These are phyloP conservation scores for Phrynocephalus vlangalii DNA, from an alignment of 2,797 vertebrate species.

Conservation along the genomic window DNA sequence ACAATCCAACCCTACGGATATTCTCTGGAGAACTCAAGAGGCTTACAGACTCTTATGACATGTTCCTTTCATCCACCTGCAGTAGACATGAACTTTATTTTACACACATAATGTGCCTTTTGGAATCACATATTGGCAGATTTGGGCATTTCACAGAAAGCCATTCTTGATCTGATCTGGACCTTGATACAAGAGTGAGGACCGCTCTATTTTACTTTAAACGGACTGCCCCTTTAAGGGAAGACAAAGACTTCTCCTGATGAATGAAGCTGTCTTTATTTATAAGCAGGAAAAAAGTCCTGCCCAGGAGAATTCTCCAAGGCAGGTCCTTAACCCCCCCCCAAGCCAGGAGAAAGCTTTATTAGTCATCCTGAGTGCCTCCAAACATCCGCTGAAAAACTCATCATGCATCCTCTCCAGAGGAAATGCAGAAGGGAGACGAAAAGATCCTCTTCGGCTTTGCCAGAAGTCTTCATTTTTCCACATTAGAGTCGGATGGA, in stretches of 20 bases:
- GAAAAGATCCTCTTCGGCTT: background rate
- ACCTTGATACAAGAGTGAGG: background rate
- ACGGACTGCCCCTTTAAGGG: background rate
- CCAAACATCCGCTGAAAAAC: slow-evolving; percentile 1
- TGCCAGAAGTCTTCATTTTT: background rate
- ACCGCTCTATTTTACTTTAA: background rate
- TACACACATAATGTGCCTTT: too few relatives aligned
- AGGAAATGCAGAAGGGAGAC: slow-evolving; percentile 1
- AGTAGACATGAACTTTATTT: too few relatives aligned
- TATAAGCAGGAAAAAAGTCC: background rate
- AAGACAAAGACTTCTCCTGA: background rate
- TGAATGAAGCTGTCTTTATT: background rate
- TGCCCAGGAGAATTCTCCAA: background rate
- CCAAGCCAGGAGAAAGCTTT: background rate
- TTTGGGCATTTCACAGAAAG: too few relatives aligned
- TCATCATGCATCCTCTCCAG: background rate
- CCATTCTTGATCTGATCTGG: background rate
- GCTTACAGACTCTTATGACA: too few relatives aligned
- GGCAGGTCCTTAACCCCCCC: background rate
- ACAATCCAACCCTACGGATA: too few relatives aligned
- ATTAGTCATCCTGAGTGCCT: background rate
- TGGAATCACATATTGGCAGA: too few relatives aligned
- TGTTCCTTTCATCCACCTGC: too few relatives aligned
- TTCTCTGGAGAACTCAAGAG: too few relatives aligned
- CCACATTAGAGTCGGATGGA: background rate